A percentile compares a stretch with the other conserved stretches of the same genome.
These are phyloP conservation scores for Macropus fuliginosus DNA, from an alignment of 2,797 vertebrate genomes.

Conservation along the genomic window DNA sequence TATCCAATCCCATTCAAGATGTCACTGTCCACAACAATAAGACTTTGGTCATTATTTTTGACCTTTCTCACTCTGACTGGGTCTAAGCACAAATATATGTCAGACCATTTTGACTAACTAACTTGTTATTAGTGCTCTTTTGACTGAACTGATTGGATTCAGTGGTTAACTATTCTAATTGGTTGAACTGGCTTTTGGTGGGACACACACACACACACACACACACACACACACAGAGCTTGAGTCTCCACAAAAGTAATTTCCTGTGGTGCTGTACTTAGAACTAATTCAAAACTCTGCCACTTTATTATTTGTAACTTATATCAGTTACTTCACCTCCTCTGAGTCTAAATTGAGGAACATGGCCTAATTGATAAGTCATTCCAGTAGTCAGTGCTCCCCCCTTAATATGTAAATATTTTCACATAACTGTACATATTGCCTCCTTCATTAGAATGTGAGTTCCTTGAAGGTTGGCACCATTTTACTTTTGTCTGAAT, in stretches of 20 bases:
- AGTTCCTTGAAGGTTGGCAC: neutral
- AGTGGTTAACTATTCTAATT: constrained; percentile 43
- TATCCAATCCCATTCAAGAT: neutral
- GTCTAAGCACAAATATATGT: neutral
- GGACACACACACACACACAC: constrained; percentile 1
- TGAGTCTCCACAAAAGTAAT: constrained; percentile 5
- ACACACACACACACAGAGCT: neutral
- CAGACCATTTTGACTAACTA: neutral
- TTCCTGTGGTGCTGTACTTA: constrained; percentile 7
- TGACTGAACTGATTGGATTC: constrained; percentile 47
- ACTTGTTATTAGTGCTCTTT: neutral
- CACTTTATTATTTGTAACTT: neutral
- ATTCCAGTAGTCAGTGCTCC: neutral
- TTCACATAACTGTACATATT: neutral
- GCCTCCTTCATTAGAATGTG: neutral
- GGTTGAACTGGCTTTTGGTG: constrained; percentile 42
- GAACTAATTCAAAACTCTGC: neutral
- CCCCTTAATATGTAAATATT: neutral
- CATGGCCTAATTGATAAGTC: neutral
- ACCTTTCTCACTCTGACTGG: neutral
- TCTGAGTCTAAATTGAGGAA: neutral
- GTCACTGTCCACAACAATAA: neutral
- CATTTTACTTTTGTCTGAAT: neutral
- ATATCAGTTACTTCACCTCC: neutral
- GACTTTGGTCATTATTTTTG: neutral